Percentiles rank a stretch among this genome's conserved stretches.
These are phyloP conservation scores for Syndactyla subalaris DNA, from an alignment of 2,797 vertebrate genomes.

Conservation along the genomic window DNA sequence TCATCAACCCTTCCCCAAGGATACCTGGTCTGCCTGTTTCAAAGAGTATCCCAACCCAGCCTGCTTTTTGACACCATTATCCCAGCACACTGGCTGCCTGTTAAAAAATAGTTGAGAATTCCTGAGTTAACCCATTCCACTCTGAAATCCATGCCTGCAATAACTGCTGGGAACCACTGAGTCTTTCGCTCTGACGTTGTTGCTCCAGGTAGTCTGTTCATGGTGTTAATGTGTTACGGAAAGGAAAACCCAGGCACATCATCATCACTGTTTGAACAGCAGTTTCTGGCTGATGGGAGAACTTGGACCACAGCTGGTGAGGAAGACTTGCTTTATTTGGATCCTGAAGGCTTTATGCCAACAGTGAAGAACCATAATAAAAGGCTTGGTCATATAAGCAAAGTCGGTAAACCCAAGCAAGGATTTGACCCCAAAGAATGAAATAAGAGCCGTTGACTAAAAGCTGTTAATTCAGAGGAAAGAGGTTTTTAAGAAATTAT, in stretches of 20 bases:
- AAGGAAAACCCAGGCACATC: not conserved
- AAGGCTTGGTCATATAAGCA: not conserved
- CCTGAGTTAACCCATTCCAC: not conserved
- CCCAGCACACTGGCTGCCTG: not conserved
- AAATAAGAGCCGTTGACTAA: not conserved
- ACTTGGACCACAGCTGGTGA: not conserved
- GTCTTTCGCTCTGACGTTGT: not conserved
- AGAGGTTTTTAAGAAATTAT: not conserved
- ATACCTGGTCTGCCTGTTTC: not conserved
- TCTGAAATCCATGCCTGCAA: not conserved
- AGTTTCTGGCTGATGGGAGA: not conserved
- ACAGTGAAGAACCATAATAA: not conserved
- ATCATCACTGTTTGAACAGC: not conserved
- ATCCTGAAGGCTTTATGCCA: not conserved
- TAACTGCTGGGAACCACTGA: not conserved
- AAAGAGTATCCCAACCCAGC: not conserved
- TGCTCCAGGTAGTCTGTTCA: not conserved
- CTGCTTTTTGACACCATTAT: constrained; percentile 30
- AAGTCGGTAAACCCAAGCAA: not conserved
- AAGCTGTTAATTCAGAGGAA: not conserved
- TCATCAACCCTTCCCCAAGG: constrained; percentile 15
- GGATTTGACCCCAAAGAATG: not conserved
- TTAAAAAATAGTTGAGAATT: not conserved
- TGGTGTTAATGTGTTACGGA: not conserved
- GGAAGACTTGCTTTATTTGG: not conserved